Conservation (phyloP, 2,113 vertebrate species). For the Erythrolamprus reginae region DNA sequence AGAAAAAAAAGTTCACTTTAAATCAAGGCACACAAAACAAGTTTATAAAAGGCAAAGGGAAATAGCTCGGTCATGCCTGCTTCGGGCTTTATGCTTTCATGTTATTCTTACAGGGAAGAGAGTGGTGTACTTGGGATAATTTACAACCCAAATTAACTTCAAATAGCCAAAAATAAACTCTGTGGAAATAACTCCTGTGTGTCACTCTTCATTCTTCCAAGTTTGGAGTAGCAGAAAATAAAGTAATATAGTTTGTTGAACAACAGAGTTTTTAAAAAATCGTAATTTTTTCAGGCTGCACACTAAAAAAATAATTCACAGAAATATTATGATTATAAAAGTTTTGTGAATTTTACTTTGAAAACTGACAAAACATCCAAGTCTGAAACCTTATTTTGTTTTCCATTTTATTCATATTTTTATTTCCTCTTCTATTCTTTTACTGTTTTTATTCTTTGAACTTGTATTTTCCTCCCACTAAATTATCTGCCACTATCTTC, state of each 20-base stretch:
- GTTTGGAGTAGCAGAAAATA: not conserved
- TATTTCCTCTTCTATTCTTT: not conserved
- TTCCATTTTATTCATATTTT: not conserved
- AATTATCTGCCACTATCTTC: not conserved
- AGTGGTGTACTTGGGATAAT: not conserved
- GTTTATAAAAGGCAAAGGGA: not conserved
- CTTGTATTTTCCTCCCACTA: not conserved
- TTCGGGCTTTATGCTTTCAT: not conserved
- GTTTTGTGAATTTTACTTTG: not conserved
- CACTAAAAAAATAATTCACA: not conserved
- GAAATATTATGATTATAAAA: not conserved
- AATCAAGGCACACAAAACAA: not conserved
- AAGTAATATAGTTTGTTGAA: rapidly evolving
- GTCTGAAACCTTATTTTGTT: not conserved
- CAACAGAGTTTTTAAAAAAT: not conserved
- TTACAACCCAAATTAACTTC: constrained; percentile 25
- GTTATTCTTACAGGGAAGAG: not conserved
- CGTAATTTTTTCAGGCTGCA: not conserved
- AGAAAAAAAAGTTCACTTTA: not conserved
- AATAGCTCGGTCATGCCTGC: not conserved
- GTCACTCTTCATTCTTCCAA: not conserved
- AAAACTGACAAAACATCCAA: not conserved
- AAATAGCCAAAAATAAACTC: constrained; percentile 11
- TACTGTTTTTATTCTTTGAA: not conserved
- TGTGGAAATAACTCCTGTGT: not conserved